These are phyloP conservation scores for Phanerotoma sp. DNA, from an alignment of 2,888 invertebrate species.

Conservation along the genomic window DNA sequence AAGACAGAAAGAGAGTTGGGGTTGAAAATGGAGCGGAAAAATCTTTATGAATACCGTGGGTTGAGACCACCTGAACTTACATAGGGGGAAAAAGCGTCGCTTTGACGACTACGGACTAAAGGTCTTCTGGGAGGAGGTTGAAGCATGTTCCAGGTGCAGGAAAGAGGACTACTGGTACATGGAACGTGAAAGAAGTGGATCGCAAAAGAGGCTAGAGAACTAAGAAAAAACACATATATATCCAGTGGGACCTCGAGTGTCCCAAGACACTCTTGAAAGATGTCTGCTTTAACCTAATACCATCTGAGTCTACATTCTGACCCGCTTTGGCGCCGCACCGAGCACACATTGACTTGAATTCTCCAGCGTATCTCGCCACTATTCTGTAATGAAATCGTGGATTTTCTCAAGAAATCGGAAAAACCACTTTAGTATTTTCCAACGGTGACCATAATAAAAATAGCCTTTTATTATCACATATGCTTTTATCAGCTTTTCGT, in stretches of 20 bases:
- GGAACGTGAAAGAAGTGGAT: constrained; percentile 10
- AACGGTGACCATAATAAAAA: no score
- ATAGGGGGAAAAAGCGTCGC: constrained; percentile 17
- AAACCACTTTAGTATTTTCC: background rate
- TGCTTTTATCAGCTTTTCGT: no score
- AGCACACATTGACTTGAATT: background rate
- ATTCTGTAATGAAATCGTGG: constrained; percentile 33
- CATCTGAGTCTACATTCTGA: constrained; percentile 4
- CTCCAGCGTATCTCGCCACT: constrained; percentile 1
- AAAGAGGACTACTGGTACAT: no score
- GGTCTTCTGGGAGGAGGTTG: constrained; percentile 19
- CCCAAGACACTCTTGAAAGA: constrained; percentile 15
- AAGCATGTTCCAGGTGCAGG: constrained; percentile 20
- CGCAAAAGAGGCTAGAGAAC: constrained; percentile 17
- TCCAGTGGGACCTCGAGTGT: constrained; percentile 10
- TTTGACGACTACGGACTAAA: constrained; percentile 16
- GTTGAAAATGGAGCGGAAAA: constrained; percentile 22
- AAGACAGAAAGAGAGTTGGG: background rate
- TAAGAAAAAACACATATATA: constrained; percentile 6
- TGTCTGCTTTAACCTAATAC: constrained; percentile 17
- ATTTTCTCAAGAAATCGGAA: constrained; percentile 13
- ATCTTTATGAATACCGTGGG: constrained; percentile 15
- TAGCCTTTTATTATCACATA: no score
- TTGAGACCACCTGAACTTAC: constrained; percentile 35
- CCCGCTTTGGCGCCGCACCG: background rate